Percentiles rank a stretch among this genome's conserved stretches.
Evolutionary conservation across 2,113 vertebrate species (phyloP).

Genomic region (Oncorhynchus mykiss): DNA sequence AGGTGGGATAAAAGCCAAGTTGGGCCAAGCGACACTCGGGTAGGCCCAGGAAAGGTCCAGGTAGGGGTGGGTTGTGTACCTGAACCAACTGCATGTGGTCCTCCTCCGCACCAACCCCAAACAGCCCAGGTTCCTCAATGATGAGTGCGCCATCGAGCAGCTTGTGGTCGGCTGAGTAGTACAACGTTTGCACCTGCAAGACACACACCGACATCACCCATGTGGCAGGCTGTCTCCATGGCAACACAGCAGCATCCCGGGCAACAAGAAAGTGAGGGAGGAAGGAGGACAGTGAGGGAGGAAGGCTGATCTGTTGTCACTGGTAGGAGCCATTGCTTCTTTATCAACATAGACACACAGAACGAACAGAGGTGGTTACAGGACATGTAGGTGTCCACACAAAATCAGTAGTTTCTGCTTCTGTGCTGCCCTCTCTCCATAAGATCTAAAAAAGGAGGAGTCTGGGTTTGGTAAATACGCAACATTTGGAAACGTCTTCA

Average conservation of each 20-base stretch:
- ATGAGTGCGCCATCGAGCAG: conserved; percentile 98
- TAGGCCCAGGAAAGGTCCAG: conserved; percentile 18
- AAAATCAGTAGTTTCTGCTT: not conserved
- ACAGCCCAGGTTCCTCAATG: conserved; percentile 88
- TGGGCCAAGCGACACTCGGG: not conserved
- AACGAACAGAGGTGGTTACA: conserved; percentile 19
- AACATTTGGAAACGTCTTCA: conserved; percentile 64
- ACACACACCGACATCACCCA: conserved; percentile 93
- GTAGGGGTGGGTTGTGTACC: conserved; percentile 82
- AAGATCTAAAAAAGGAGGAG: conserved; percentile 37
- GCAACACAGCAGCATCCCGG: conserved; percentile 73
- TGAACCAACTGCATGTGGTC: conserved; percentile 99
- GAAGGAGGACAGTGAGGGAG: conserved; percentile 61
- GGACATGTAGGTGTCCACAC: conserved; percentile 34
- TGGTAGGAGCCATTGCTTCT: conserved; percentile 34
- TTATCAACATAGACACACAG: conserved; percentile 22
- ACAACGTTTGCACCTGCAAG: conserved; percentile 99
- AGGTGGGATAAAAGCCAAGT: conserved; percentile 3
- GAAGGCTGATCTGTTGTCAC: conserved; percentile 41
- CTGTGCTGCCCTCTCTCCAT: conserved; percentile 25
- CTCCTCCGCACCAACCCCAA: conserved; percentile 97
- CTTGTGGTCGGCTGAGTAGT: conserved; percentile 99
- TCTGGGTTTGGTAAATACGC: not conserved
- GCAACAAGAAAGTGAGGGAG: conserved; percentile 26
- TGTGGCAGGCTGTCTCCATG: conserved; percentile 87